Evolutionary conservation across 2,888 invertebrate species (phyloP), one percentile per base, ranked within the genome.

Genomic region (Cantharis lateralis): DNA sequence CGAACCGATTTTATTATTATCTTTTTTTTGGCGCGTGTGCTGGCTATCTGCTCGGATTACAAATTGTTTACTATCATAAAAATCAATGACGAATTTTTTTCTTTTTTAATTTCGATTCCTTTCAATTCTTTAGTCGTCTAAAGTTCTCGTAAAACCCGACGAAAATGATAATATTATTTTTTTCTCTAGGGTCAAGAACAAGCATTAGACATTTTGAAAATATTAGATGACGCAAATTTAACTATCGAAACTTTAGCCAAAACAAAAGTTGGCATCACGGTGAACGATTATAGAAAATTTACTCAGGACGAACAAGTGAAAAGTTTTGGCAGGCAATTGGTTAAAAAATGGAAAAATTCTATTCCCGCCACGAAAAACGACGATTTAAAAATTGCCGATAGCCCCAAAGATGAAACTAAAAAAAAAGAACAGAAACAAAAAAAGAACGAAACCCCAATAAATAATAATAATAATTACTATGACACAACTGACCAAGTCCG

Each of bases 291-390:
- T 81, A 92, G 99, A 72, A 98, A 98, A 89, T 96, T 96, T 11
- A 97, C 95, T 86, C 95, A 94, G 88, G 98, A 99, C 86, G 97
- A 98, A 79, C 98, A 98, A 88, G 96, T 99, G 3, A 97, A 98
- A 83, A 93, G 95, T 71, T 89, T 98, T 80, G 96, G 98, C n/a
- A 99, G 99, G 90, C 95, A 95, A 13, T 90, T 99, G 70, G 99
- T 99, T 68, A 98, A 98, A 89, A 96, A 96, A 85, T 99, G 99
- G 99, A 99, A 99, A 88, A 98, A 98, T 86, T 95, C 98, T 83
- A 89, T 98, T 64, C 93, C 94, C 15, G 91, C 90, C 85, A 84
- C 87, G n/a, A 87, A 84, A 84, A 78, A 82, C 77, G 89, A 91
- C 15, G 90, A 91, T 75, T 82, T 82, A 76, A 74, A 74, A 74